Percentiles rank a stretch among this genome's conserved stretches.
Evolutionary conservation across 2,888 invertebrate species (phyloP).

Genomic region (Calephelis perditalis): DNA sequence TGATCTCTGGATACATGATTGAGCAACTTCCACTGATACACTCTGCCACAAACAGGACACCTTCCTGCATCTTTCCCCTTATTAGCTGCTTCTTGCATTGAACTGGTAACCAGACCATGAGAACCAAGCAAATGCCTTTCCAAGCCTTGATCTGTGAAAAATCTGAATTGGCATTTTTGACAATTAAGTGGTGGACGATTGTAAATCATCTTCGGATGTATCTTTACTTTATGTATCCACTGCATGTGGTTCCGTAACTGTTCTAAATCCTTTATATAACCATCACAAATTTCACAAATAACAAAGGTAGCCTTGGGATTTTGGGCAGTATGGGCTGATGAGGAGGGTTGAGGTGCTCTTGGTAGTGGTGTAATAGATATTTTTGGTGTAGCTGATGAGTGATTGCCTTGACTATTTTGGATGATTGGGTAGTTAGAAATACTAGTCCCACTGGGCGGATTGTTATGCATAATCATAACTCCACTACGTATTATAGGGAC

Average conservation of each 20-base stretch:
- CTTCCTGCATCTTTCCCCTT: slow-evolving; percentile 96
- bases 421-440: slow-evolving; percentile 65
- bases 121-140: slow-evolving; percentile 96
- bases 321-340: slow-evolving; percentile 49
- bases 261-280: slow-evolving; percentile 97
- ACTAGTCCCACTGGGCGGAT: slow-evolving; percentile 64
- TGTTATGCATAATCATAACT: slow-evolving; percentile 84
- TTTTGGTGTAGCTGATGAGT: slow-evolving; percentile 85
- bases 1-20: slow-evolving; percentile 96
- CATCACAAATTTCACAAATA: slow-evolving; percentile 98
- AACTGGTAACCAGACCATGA: slow-evolving; percentile 96
- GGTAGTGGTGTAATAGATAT: slow-evolving; percentile 95
- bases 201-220: slow-evolving; percentile 97
- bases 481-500: slow-evolving; percentile 73
- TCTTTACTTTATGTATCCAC: slow-evolving; percentile 98
- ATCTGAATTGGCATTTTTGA: slow-evolving; percentile 96
- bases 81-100: slow-evolving; percentile 97
- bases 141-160: slow-evolving; percentile 97
- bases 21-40: slow-evolving; percentile 88
- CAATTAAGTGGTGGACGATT: slow-evolving; percentile 96
- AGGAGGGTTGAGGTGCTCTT: slow-evolving; percentile 77
- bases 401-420: slow-evolving; percentile 54
- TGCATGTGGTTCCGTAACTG: slow-evolving; percentile 97
- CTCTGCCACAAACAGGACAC: slow-evolving; percentile 96
- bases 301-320: slow-evolving; percentile 90